Evolutionary conservation across 2,113 vertebrate genomes (phyloP).

Genomic region (Trachemys scripta): DNA sequence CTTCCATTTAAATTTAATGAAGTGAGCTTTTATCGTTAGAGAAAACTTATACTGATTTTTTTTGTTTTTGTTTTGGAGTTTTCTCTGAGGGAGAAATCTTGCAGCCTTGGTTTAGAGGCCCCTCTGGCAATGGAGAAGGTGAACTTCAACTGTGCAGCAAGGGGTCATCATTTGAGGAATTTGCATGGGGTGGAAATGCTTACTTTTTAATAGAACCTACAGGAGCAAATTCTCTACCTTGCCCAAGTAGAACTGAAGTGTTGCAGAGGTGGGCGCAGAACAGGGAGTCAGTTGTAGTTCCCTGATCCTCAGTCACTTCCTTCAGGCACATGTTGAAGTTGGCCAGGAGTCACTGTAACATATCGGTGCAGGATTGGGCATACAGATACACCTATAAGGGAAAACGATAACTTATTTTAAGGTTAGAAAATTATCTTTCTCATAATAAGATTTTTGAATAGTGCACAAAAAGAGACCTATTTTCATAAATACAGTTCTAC

Average conservation of each 20-base stretch:
- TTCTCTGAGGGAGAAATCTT: conserved; percentile 29
- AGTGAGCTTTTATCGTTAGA: too few species aligned
- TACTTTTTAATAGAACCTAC: too few species aligned
- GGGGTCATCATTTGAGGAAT: conserved; percentile 72
- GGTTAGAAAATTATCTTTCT: not conserved
- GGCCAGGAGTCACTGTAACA: not conserved
- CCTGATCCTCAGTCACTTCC: conserved; percentile 30
- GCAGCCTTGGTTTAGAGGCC: conserved; percentile 38
- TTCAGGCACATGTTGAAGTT: not conserved
- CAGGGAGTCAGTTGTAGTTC: conserved; percentile 33
- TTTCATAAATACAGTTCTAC: conserved; percentile 30
- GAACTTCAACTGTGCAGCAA: conserved; percentile 48
- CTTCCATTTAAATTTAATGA: not conserved
- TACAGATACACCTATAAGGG: not conserved
- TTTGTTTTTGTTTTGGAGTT: conserved; percentile 28
- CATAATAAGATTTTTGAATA: conserved; percentile 24
- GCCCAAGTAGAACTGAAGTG: conserved; percentile 38
- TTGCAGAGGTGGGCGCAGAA: conserved; percentile 54
- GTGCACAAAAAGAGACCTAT: not conserved
- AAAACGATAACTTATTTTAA: not conserved
- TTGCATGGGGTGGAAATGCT: conserved; percentile 42
- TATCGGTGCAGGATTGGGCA: not conserved
- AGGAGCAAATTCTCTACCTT: conserved; percentile 66
- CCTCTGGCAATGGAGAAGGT: conserved; percentile 46
- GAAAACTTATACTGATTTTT: not conserved